Percentiles rank a stretch among this genome's conserved stretches.
phyloP scores from a whole-genome alignment of 2,797 vertebrate genomes.

The Mastacembelus armatus region DNA sequence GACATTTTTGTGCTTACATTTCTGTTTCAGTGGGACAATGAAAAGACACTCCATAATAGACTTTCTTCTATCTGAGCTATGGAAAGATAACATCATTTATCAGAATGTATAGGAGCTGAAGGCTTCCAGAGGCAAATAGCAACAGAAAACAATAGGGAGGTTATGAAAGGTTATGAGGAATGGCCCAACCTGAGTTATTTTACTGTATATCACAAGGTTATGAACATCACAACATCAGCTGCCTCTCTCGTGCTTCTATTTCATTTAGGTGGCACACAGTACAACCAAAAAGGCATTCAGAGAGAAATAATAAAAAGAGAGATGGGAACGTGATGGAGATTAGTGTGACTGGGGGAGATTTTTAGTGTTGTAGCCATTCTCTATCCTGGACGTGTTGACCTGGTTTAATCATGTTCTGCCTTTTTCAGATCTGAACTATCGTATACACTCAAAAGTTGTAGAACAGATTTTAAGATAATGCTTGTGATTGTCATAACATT shows the following conservation, averaged over 20 bases:
- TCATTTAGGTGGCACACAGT: not conserved
- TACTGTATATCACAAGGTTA: not conserved
- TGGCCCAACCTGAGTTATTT: constrained; percentile 20
- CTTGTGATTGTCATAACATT: too few relatives aligned
- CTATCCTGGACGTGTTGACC: not conserved
- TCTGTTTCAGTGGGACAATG: constrained; percentile 15
- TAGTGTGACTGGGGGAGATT: not conserved
- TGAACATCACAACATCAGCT: constrained; percentile 1
- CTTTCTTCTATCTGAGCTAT: constrained; percentile 26
- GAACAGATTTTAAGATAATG: too few relatives aligned
- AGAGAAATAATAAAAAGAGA: not conserved
- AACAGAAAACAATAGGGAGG: constrained; percentile 6
- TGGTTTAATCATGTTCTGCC: not conserved
- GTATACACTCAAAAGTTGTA: not conserved
- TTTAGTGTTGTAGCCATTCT: not conserved
- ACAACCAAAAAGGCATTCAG: not conserved
- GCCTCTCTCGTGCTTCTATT: not conserved
- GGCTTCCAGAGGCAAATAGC: constrained; percentile 13
- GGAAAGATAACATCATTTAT: constrained; percentile 33
- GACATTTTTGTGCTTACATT: constrained; percentile 39
- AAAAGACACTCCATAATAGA: constrained; percentile 5
- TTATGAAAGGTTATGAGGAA: constrained; percentile 35
- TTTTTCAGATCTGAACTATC: not conserved
- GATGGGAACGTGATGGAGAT: not conserved
- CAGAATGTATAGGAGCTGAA: constrained; percentile 9